Evolutionary conservation across 2,113 vertebrate genomes (phyloP), one percentile per base, ranked within the genome.

Genomic region (Syngnathus floridae): DNA sequence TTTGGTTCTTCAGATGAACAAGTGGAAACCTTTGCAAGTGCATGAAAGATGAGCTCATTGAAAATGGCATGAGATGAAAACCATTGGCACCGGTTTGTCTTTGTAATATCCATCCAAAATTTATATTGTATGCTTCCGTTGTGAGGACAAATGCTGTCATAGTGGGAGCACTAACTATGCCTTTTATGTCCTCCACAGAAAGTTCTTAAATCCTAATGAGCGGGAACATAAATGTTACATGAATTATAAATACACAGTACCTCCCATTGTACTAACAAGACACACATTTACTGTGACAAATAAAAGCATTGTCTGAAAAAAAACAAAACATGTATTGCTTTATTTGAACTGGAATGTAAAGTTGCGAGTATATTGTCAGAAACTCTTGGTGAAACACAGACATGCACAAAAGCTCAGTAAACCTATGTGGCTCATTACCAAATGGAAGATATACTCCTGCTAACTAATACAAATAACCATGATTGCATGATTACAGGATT

Each of bases 1-100:
- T 91, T 90, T 86, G 80, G 85, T 90, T 91, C 88, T 87, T 90
- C 82, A 86, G 88, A 90, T 90, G 89, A 89, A 88, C 86, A 82
- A 87, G 88, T 87, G 86, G 88, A 89, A 91, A 89, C 87, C 90
- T 86, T 86, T 75, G 43, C 70, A 79, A 72, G 61, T 87, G 84
- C 87, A 81, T 87, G 87, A 88, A 88, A 89, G 85, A 75, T 75
- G 79, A 84, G 77, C 78, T 72, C 36, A 69, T 82, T 78, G 79
- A 85, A 83, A 85, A 74, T 84, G 80, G 78, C 77, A 55, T 57
- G 60, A 66, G 74, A 81, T 86, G 75, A 83, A 88, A 84, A 83
- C 49, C 73, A 37, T 37, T 82, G 73, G 64, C 77, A 69, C 51
- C 31, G 64, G 67, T 73, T 84, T 74, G 36, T 69, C 76, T 77